Base-by-base conservation (phyloP, 1,140 invertebrate species). In the Eciton burchellii region DNA sequence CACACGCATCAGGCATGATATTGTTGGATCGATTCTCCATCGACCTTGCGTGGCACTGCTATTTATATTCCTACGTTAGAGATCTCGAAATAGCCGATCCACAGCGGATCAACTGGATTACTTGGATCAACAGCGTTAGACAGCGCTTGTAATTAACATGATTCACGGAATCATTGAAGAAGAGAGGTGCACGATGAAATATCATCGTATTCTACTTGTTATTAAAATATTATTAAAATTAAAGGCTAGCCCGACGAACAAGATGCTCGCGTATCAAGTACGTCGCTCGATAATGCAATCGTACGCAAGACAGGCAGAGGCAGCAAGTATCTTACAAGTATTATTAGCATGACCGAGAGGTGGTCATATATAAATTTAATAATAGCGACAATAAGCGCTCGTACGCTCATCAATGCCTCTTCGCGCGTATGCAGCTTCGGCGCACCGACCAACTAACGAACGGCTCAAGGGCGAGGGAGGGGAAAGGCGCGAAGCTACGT, bases 401-500 rank as follows among this genome's bases (percentile, higher is more conserved):
- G 1, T 72, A 26, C 19, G 43, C 45, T 84, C 81, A 19, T 83
- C 71, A 16, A 72, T 41, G 66, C 26, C 24, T 29, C 43, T 52
- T 54, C 45, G 14, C 45, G 14, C 76, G 2, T 35, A 35, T 43
- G 12, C n/a, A 70, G 49, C 49, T 26, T 81, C 57, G 29, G 9
- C 29, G 41, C 14, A 19, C 43, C 45, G 41, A 63, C 43, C 45
- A 24, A 63, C 29, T 73, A 41, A 41, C 62, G 72, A 68, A 82
- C 43, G 57, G n/a, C n/a, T n/a, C n/a, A n/a, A n/a, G 26, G 71
- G 24, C 29, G 21, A 11, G 14, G 52, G 35, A 21, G 47, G 72
- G 84, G 73, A 45, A 59, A 35, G 56, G 29, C 47, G 19, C 19
- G n/a, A 71, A 54, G 71, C 82, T 88, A 82, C 82, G 84, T 88